Conservation (phyloP, 2,113 vertebrate species). For the Burhinus bistriatus region DNA sequence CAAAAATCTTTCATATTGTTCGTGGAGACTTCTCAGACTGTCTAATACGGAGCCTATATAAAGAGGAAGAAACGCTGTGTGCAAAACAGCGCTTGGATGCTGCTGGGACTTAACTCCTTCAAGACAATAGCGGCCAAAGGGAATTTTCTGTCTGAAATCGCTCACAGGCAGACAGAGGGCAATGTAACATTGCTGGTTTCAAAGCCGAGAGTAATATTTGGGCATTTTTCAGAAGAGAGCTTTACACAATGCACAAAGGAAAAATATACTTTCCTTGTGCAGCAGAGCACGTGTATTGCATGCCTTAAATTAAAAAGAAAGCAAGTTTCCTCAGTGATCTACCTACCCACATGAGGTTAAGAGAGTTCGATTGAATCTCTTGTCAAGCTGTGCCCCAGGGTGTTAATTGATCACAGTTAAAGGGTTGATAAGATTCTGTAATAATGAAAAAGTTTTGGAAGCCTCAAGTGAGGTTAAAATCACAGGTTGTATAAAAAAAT, state of each 20-base stretch:
- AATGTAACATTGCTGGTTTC: constrained; percentile 10
- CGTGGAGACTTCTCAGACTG: constrained; percentile 1
- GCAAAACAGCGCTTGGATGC: constrained; percentile 1
- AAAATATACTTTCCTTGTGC: neutral
- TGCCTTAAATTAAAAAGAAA: neutral
- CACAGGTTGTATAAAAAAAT: neutral
- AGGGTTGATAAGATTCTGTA: constrained; percentile 19
- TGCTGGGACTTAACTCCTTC: constrained; percentile 54
- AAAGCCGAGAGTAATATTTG: neutral
- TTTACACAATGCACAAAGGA: neutral
- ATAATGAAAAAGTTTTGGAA: constrained; percentile 14
- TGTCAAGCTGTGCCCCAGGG: constrained; percentile 6
- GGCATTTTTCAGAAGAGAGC: neutral
- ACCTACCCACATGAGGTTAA: constrained; percentile 8
- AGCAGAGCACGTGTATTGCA: neutral
- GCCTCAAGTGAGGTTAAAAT: constrained; percentile 1
- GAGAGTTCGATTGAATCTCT: constrained; percentile 3
- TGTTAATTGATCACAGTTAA: constrained; percentile 45
- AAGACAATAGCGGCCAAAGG: neutral
- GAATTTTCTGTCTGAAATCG: neutral
- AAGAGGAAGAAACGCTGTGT: constrained; percentile 18
- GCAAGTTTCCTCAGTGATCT: neutral
- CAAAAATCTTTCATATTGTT: constrained; percentile 53
- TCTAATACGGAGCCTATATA: neutral
- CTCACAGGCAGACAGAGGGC: constrained; percentile 28